Conservation (phyloP, 1,140 invertebrate genomes). For the Rhynchophorus ferrugineus region DNA sequence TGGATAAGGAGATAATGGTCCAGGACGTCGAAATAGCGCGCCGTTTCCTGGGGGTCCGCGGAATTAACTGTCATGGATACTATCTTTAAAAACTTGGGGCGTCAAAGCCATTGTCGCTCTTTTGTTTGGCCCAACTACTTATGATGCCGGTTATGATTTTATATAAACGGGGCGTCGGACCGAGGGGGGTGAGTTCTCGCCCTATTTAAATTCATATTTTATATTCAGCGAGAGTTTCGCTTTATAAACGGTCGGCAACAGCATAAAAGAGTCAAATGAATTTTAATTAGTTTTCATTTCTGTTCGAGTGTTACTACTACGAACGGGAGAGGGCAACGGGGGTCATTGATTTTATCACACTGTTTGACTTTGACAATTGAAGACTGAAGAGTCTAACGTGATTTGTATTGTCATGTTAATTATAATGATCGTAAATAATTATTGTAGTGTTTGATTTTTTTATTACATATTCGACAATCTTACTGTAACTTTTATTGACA, state of each 20-base stretch:
- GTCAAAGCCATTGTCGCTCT: slow-evolving; percentile 27
- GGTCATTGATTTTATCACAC: too few relatives aligned
- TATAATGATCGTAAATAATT: too few relatives aligned
- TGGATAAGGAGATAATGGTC: slow-evolving; percentile 33
- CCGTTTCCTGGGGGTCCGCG: slow-evolving; percentile 27
- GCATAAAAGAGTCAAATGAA: neutral
- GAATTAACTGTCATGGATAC: slow-evolving; percentile 39
- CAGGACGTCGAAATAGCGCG: slow-evolving; percentile 28
- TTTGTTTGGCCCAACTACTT: slow-evolving; percentile 35
- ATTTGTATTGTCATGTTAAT: too few relatives aligned
- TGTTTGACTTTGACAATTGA: too few relatives aligned
- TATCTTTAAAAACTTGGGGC: slow-evolving; percentile 32
- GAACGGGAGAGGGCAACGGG: neutral
- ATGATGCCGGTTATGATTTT: slow-evolving; percentile 30
- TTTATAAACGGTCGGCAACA: neutral
- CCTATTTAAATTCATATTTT: slow-evolving; percentile 35
- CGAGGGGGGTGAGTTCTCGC: slow-evolving; percentile 20
- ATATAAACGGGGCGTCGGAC: slow-evolving; percentile 22
- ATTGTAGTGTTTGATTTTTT: too few relatives aligned
- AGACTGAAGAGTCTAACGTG: too few relatives aligned
- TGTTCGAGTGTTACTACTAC: neutral
- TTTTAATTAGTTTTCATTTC: neutral
- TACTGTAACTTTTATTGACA: too few relatives aligned
- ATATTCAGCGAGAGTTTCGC: slow-evolving; percentile 24
- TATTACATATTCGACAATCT: too few relatives aligned